Conservation (phyloP, 1,140 invertebrate species). For the Panulirus ornatus region DNA sequence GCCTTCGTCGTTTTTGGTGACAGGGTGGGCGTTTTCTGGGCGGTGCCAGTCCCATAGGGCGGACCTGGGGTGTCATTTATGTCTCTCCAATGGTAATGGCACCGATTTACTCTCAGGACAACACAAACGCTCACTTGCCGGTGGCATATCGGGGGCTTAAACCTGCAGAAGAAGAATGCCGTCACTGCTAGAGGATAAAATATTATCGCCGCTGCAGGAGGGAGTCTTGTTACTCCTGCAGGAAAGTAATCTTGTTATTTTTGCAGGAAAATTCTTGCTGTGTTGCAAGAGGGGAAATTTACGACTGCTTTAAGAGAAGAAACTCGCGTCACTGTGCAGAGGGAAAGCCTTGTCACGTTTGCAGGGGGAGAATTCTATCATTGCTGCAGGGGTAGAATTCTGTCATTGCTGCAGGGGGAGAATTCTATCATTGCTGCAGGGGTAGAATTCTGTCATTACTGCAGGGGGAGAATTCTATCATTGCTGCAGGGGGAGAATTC, state of each 20-base stretch:
- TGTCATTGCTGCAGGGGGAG: background rate
- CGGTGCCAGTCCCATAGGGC: constrained; percentile 54
- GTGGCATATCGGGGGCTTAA: background rate
- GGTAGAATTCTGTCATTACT: too few relatives aligned
- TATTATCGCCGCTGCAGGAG: background rate
- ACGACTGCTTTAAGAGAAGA: background rate
- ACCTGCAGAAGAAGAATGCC: background rate
- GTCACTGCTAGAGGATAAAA: too few relatives aligned
- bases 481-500: too few relatives aligned
- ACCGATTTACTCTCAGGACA: constrained; percentile 54
- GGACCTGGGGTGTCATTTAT: constrained; percentile 35
- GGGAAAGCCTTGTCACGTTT: background rate
- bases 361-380: background rate
- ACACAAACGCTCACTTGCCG: constrained; percentile 35
- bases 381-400: background rate
- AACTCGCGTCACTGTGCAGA: too few relatives aligned
- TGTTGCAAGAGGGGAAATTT: background rate
- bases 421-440: background rate
- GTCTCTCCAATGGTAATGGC: constrained; percentile 31
- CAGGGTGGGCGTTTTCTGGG: constrained; percentile 43
- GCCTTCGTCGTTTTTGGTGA: constrained; percentile 23
- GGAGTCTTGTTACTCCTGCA: background rate
- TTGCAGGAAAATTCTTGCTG: background rate
- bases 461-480: too few relatives aligned
- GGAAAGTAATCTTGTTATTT: background rate